A percentile compares a stretch with the other conserved stretches of the same genome.
These are phyloP conservation scores for Meteorus colon DNA, from an alignment of 2,888 invertebrate species.

Conservation along the genomic window DNA sequence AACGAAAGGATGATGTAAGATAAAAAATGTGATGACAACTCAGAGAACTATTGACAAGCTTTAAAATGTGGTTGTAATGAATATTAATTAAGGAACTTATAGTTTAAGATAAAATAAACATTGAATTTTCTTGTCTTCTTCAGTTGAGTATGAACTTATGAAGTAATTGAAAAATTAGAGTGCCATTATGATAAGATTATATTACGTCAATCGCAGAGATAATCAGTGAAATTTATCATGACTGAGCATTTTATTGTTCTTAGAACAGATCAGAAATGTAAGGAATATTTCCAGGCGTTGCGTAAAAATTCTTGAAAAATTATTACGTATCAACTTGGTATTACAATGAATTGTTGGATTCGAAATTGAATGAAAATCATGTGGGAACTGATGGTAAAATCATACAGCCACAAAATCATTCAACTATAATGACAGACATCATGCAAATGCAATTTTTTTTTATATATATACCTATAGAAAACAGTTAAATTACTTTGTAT, in stretches of 20 bases:
- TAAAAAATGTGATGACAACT: not conserved
- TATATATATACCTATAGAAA: not conserved
- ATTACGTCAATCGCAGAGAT: slow-evolving; percentile 1
- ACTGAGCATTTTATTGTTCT: not conserved
- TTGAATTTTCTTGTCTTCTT: not conserved
- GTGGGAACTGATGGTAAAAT: slow-evolving; percentile 17
- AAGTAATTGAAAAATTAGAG: not conserved
- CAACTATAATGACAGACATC: not conserved
- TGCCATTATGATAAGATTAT: not conserved
- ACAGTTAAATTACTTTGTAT: not conserved
- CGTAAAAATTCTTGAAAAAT: not conserved
- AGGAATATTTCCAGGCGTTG: not conserved
- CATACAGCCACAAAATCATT: slow-evolving; percentile 1
- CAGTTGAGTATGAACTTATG: not conserved
- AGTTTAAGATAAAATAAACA: not conserved
- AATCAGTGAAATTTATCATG: slow-evolving; percentile 1
- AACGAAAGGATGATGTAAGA: not conserved
- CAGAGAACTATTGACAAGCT: not conserved
- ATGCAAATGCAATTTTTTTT: not conserved
- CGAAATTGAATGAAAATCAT: not conserved
- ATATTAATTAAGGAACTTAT: not conserved
- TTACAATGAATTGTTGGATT: slow-evolving; percentile 13
- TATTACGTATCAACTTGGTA: not conserved
- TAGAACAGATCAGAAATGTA: not conserved
- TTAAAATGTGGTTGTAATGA: not conserved